A percentile compares a stretch with the other conserved stretches of the same genome.
These are phyloP conservation scores for Lutjanus campechanus DNA, from an alignment of 2,797 vertebrate species.

Conservation along the genomic window DNA sequence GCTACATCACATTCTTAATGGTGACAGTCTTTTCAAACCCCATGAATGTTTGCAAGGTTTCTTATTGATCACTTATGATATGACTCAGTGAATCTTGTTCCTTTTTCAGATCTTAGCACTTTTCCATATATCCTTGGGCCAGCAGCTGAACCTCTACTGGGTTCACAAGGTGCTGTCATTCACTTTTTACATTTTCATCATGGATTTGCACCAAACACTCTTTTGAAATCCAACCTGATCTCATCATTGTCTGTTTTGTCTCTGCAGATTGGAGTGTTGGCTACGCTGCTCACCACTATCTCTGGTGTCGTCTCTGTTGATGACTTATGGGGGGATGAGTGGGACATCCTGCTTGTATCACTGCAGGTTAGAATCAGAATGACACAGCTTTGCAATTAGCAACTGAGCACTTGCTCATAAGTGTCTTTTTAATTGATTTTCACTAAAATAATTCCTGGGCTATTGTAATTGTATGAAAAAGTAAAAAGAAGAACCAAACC, in stretches of 20 bases:
- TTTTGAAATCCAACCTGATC: neutral
- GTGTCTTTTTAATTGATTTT: no score
- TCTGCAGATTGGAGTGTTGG: constrained; percentile 90
- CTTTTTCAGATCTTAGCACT: constrained; percentile 84
- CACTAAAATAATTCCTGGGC: no score
- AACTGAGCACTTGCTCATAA: no score
- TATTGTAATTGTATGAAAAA: no score
- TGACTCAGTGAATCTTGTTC: neutral
- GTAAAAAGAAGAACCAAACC: no score
- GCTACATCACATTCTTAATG: constrained; percentile 91
- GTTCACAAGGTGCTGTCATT: constrained; percentile 84
- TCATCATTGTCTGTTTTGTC: neutral
- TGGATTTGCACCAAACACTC: neutral
- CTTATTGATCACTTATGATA: neutral
- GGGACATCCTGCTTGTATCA: constrained; percentile 93
- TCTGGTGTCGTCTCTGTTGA: constrained; percentile 91
- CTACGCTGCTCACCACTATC: constrained; percentile 88
- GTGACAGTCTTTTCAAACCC: constrained; percentile 72
- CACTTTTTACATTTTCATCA: neutral
- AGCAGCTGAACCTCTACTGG: constrained; percentile 88
- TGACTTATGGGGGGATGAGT: constrained; percentile 93
- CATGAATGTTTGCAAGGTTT: neutral
- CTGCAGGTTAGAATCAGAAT: constrained; percentile 85
- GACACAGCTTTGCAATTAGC: neutral
- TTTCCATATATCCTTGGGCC: constrained; percentile 87